Evolutionary conservation across 2,888 invertebrate species (phyloP).

Genomic region (Netelia melanura): DNA sequence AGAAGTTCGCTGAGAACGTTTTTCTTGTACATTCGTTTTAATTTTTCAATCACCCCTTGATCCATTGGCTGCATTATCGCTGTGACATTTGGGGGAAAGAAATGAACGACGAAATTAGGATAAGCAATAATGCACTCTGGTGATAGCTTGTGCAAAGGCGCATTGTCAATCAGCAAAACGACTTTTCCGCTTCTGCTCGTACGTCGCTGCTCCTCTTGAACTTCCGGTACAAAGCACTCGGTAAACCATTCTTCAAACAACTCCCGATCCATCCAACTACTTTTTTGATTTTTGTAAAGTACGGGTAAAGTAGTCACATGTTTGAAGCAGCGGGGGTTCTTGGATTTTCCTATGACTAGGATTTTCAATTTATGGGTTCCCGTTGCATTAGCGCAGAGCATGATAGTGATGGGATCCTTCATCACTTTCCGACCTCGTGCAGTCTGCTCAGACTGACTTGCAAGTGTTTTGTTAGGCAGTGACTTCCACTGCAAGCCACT

Average conservation of each 20-base stretch:
- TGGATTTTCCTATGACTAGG: conserved; percentile 47
- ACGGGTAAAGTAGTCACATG: conserved; percentile 64
- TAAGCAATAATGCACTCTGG: conserved; percentile 10
- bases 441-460: no score
- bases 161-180: conserved; percentile 23
- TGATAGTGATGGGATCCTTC: neutral
- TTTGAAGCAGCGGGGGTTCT: conserved; percentile 72
- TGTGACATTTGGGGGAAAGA: conserved; percentile 26
- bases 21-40: conserved; percentile 28
- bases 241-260: conserved; percentile 63
- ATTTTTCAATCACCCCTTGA: conserved; percentile 32
- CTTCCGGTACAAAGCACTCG: conserved; percentile 29
- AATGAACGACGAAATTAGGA: conserved; percentile 5
- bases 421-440: conserved; percentile 1
- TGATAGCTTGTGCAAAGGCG: conserved; percentile 23
- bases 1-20: conserved; percentile 36
- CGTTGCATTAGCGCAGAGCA: conserved; percentile 5
- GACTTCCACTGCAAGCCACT: conserved; percentile 67
- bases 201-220: conserved; percentile 12
- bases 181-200: conserved; percentile 11
- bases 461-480: conserved; percentile 65
- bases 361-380: conserved; percentile 11
- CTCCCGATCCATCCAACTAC: conserved; percentile 70
- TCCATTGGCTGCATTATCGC: conserved; percentile 40
- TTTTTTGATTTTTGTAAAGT: conserved; percentile 62